A percentile compares a stretch with the other conserved stretches of the same genome.
Conservation (phyloP, 2,113 vertebrate species). For the Ginglymostoma cirratum region DNA sequence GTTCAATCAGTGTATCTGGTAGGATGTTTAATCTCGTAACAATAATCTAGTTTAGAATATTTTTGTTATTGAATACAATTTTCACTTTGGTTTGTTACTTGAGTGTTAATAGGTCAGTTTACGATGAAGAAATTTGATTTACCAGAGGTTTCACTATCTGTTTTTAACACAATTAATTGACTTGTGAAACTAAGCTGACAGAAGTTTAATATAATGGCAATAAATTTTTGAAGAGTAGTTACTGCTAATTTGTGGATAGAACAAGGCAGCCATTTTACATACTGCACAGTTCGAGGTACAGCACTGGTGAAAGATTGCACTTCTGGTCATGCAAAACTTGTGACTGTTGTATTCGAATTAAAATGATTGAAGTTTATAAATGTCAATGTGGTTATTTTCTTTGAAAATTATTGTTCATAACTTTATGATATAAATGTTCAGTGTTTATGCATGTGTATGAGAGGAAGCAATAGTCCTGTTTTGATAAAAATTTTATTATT, state of each 20-base stretch:
- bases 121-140: background rate
- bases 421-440: background rate
- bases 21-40: background rate
- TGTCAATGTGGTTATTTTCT: background rate
- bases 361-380: background rate
- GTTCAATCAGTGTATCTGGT: background rate
- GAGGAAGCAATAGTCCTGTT: background rate
- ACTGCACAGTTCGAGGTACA: background rate
- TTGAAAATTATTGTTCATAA: background rate
- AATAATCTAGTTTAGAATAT: background rate
- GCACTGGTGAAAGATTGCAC: background rate
- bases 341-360: background rate
- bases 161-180: background rate
- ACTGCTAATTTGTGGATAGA: background rate
- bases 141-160: background rate
- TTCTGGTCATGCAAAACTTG: background rate
- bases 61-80: background rate
- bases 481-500: background rate
- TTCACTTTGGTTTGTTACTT: background rate
- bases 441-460: background rate
- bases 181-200: background rate
- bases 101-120: background rate
- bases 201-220: background rate
- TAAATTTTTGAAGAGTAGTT: background rate
- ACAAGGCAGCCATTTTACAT: background rate